Evolutionary conservation across 2,888 invertebrate genomes (phyloP).

Genomic region (Protodeltote pygarga): DNA sequence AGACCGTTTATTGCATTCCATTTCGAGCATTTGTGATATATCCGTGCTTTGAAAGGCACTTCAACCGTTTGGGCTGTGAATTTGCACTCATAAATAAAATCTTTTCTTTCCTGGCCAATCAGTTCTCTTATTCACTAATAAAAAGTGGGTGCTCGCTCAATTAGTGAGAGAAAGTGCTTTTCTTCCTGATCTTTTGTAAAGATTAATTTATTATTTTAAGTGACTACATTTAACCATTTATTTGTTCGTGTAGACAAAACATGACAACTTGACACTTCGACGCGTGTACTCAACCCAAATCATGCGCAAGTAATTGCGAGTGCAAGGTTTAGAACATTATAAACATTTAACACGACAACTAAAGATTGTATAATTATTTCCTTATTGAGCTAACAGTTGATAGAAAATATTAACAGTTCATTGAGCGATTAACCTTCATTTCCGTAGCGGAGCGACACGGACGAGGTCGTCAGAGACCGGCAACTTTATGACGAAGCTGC

Average conservation of each 20-base stretch:
- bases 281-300: slow-evolving; percentile 26
- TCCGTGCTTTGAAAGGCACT: no score
- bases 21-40: no score
- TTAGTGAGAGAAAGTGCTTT: no score
- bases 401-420: slow-evolving; percentile 49
- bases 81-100: no score
- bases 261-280: slow-evolving; percentile 14
- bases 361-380: slow-evolving; percentile 50
- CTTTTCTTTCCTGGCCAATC: no score
- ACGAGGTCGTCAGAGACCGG: slow-evolving; percentile 45
- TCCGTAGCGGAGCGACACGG: slow-evolving; percentile 47
- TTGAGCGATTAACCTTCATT: slow-evolving; percentile 51
- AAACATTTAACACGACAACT: slow-evolving; percentile 32
- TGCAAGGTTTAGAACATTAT: slow-evolving; percentile 14
- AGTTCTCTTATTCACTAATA: no score
- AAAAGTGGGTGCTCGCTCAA: no score
- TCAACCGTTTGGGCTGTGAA: no score
- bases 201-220: no score
- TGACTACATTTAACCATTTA: no score
- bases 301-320: slow-evolving; percentile 33
- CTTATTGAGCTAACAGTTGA: slow-evolving; percentile 50
- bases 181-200: no score
- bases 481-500: slow-evolving; percentile 31
- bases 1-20: no score
- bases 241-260: neutral